Percentiles rank a stretch among this genome's conserved stretches.
These are phyloP conservation scores for Willowsia nigromaculata DNA, from an alignment of 2,888 invertebrate species.

Conservation along the genomic window DNA sequence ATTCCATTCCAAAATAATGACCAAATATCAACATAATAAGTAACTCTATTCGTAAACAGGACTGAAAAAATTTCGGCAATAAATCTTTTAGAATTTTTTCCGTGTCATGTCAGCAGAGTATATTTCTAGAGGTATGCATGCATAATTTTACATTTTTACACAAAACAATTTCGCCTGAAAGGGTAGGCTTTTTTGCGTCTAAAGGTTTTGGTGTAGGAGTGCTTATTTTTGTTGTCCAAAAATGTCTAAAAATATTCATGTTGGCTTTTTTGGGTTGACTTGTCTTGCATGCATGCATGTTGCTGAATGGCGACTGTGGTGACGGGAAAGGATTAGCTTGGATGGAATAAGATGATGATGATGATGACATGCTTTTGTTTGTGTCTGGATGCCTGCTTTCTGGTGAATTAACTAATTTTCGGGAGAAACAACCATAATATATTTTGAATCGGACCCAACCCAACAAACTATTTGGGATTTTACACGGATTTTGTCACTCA, in stretches of 20 bases:
- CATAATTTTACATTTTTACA: not conserved
- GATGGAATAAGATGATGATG: not conserved
- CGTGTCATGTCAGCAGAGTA: not conserved
- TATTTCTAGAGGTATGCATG: not conserved
- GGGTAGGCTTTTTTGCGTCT: not conserved
- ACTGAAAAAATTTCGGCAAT: not conserved
- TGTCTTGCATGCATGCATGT: not conserved
- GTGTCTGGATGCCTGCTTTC: not conserved
- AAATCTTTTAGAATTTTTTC: conserved; percentile 6
- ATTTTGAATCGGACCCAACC: not conserved
- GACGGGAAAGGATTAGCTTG: not conserved
- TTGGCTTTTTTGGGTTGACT: too few species aligned
- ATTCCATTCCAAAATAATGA: conserved; percentile 23
- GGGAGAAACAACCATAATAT: conserved; percentile 18
- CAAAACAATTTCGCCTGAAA: not conserved
- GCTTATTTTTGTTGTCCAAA: conserved; percentile 16
- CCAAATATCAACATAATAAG: conserved; percentile 7
- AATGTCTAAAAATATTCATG: conserved; percentile 12
- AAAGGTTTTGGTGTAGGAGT: not conserved
- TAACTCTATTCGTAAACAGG: not conserved
- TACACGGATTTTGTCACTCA: conserved; percentile 32
- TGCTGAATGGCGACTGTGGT: not conserved
- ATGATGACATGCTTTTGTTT: conserved; percentile 7
- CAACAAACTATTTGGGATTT: conserved; percentile 8
- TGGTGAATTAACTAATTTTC: conserved; percentile 44